These are phyloP conservation scores for Lamellibrachia columna DNA, from an alignment of 2,888 invertebrate genomes.

Conservation along the genomic window DNA sequence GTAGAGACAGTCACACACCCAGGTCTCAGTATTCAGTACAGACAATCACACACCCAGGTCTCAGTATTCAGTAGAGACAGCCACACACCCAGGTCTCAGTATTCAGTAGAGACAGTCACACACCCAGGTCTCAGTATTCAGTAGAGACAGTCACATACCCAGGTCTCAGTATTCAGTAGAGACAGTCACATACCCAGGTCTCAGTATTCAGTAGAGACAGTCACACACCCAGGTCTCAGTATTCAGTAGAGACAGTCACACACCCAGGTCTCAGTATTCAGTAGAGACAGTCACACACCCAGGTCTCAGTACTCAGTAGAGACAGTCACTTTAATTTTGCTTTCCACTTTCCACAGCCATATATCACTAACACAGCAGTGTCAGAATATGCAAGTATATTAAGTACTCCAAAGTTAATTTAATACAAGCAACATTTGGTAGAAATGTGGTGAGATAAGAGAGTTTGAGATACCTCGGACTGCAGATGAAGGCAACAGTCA, in stretches of 20 bases:
- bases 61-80: neutral
- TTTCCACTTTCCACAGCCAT: neutral
- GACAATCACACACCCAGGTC: neutral
- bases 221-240: no score
- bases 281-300: neutral
- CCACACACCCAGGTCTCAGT: neutral
- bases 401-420: neutral
- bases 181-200: neutral
- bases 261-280: neutral
- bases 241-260: neutral
- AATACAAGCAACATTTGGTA: neutral
- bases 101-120: no score
- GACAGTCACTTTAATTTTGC: neutral
- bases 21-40: neutral
- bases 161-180: neutral
- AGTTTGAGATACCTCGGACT: conserved; percentile 66
- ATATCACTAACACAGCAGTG: neutral
- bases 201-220: no score
- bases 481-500: conserved; percentile 78
- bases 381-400: neutral
- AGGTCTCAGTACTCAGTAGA: neutral
- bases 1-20: no score
- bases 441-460: neutral
- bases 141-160: neutral
- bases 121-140: no score